Evolutionary conservation across 2,888 invertebrate species (phyloP).

Genomic region (Phymatocera aterrima): DNA sequence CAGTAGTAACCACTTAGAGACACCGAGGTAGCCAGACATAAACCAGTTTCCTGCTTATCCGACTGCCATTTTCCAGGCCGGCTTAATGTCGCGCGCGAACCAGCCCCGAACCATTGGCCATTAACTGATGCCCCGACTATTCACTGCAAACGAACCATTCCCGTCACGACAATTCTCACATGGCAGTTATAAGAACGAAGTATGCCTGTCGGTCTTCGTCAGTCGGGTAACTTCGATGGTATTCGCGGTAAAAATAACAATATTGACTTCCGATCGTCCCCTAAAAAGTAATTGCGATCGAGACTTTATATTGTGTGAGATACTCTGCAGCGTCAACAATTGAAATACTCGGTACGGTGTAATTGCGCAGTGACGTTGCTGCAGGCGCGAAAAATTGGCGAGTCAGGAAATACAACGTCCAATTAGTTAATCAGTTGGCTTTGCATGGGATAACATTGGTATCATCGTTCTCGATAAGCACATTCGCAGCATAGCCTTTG

Average conservation of each 20-base stretch:
- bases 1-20: slow-evolving; percentile 55
- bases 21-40: slow-evolving; percentile 67
- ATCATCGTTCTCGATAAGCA: background rate
- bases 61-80: slow-evolving; percentile 68
- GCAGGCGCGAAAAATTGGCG: background rate
- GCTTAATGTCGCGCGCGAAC: slow-evolving; percentile 63
- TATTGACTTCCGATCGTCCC: background rate
- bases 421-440: background rate
- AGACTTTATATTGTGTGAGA: background rate
- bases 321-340: background rate
- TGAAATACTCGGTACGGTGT: background rate
- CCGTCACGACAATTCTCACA: slow-evolving; percentile 46
- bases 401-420: background rate
- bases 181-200: slow-evolving; percentile 41
- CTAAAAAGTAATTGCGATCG: background rate
- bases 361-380: background rate
- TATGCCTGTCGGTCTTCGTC: slow-evolving; percentile 29
- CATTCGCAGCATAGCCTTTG: slow-evolving; percentile 4
- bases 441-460: background rate
- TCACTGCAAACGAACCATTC: slow-evolving; percentile 46
- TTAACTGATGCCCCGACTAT: slow-evolving; percentile 62
- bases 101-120: slow-evolving; percentile 61
- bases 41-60: slow-evolving; percentile 73
- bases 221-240: slow-evolving; percentile 25
- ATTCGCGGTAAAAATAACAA: background rate